Conservation (phyloP, 2,797 vertebrate species). For the Syndactyla subalaris region DNA sequence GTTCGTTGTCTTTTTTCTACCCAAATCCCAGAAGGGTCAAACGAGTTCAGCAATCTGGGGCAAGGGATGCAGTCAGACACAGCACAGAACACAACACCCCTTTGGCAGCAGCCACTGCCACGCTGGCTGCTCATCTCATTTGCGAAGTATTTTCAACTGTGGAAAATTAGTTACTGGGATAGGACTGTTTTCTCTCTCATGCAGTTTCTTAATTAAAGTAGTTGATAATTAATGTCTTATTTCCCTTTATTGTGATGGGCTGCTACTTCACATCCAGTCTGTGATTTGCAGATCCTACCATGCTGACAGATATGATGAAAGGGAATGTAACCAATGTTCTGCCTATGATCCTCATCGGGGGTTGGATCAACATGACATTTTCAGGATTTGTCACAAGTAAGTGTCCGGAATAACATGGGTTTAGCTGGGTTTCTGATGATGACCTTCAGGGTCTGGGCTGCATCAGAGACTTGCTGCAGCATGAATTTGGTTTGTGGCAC, state of each 20-base stretch:
- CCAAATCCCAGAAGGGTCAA: not conserved
- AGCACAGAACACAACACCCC: not conserved
- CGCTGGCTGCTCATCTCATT: not conserved
- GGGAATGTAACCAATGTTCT: constrained; percentile 98
- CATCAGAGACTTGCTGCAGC: not conserved
- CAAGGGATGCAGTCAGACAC: not conserved
- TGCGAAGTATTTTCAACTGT: not conserved
- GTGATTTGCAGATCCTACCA: constrained; percentile 89
- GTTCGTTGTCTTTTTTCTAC: not conserved
- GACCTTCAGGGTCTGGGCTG: not conserved
- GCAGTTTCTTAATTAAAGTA: not conserved
- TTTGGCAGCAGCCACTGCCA: not conserved
- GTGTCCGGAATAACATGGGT: not conserved
- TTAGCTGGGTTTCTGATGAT: not conserved
- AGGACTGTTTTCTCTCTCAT: not conserved
- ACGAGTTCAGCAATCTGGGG: not conserved
- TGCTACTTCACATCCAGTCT: not conserved
- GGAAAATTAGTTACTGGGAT: not conserved
- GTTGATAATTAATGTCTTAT: not conserved
- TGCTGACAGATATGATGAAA: constrained; percentile 99
- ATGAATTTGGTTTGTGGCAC: not conserved
- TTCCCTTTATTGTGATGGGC: not conserved
- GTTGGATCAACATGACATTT: constrained; percentile 99
- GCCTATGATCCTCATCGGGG: constrained; percentile 98
- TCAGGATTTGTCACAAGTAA: constrained; percentile 99